A percentile compares a stretch with the other conserved stretches of the same genome.
Conservation (phyloP, 2,113 vertebrate species). For the Solea senegalensis region DNA sequence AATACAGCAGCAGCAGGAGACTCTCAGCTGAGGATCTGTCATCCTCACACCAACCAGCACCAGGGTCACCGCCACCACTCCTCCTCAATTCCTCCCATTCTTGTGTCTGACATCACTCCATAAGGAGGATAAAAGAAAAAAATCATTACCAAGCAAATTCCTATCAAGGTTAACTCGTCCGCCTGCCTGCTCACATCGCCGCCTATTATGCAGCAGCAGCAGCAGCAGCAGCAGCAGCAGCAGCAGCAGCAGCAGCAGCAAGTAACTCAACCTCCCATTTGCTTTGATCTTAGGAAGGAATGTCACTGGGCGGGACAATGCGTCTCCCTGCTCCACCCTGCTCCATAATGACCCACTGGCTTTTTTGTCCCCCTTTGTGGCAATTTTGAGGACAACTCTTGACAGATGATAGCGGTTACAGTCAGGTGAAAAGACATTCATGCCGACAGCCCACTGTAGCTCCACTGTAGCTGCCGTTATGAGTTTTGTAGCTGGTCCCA, state of each 20-base stretch:
- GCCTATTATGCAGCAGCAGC: slow-evolving; percentile 36
- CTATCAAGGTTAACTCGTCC: slow-evolving; percentile 22
- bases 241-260: neutral
- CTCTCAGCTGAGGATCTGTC: slow-evolving; percentile 44
- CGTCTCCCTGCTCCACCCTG: slow-evolving; percentile 26
- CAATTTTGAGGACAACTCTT: slow-evolving; percentile 46
- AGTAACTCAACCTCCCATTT: neutral
- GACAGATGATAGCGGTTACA: slow-evolving; percentile 60
- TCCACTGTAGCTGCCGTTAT: slow-evolving; percentile 6
- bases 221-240: slow-evolving; percentile 18
- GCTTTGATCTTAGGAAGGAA: slow-evolving; percentile 46
- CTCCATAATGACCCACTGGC: slow-evolving; percentile 55
- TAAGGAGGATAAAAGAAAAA: neutral
- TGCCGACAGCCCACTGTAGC: slow-evolving; percentile 28
- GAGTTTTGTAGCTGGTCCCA: slow-evolving; percentile 21
- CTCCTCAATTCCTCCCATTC: neutral
- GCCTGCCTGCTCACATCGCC: neutral
- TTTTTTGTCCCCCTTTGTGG: slow-evolving; percentile 25
- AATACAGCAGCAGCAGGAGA: neutral
- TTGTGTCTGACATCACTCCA: neutral
- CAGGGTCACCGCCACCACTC: too few relatives aligned
- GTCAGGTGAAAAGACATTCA: slow-evolving; percentile 60
- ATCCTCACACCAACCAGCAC: slow-evolving; percentile 31
- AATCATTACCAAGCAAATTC: slow-evolving; percentile 19
- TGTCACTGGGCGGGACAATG: slow-evolving; percentile 15